Percentiles rank a stretch among this genome's conserved stretches.
Evolutionary conservation across 1,140 invertebrate species (phyloP).

Genomic region (Goniozus legneri): DNA sequence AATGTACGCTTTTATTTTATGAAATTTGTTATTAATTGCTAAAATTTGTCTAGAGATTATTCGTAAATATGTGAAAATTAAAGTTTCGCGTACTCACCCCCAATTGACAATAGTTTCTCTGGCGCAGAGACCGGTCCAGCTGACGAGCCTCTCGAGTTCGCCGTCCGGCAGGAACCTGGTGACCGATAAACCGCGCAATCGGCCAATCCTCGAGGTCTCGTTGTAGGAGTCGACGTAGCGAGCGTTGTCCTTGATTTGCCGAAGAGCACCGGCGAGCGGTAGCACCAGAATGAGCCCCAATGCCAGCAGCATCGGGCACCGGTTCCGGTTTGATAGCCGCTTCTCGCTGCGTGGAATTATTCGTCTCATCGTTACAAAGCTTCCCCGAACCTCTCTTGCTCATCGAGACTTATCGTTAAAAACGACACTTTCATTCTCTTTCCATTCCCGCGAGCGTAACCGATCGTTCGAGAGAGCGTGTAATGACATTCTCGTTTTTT

Average conservation of each 20-base stretch:
- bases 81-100: constrained; percentile 32
- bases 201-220: constrained; percentile 12
- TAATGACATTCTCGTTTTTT: too few species aligned
- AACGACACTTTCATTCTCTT: too few species aligned
- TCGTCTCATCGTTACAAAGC: too few species aligned
- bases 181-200: constrained; percentile 36
- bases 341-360: too few species aligned
- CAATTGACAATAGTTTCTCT: constrained; percentile 50
- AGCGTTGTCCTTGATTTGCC: constrained; percentile 22
- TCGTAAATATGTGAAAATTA: too few species aligned
- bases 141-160: constrained; percentile 43
- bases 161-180: constrained; percentile 48
- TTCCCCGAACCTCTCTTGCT: too few species aligned
- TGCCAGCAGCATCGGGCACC: constrained; percentile 35
- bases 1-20: too few species aligned
- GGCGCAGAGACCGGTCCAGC: constrained; percentile 48
- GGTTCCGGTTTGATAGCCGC: constrained; percentile 16
- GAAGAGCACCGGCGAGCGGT: constrained; percentile 28
- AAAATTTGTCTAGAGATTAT: too few species aligned
- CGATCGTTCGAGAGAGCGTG: too few species aligned
- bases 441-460: too few species aligned
- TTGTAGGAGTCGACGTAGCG: constrained; percentile 12
- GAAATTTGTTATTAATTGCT: too few species aligned
- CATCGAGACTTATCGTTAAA: too few species aligned
- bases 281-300: constrained; percentile 36